Evolutionary conservation across 92 coral and sea anemone genomes (phyloP).

Genomic region (Phymanthus crucifer): DNA sequence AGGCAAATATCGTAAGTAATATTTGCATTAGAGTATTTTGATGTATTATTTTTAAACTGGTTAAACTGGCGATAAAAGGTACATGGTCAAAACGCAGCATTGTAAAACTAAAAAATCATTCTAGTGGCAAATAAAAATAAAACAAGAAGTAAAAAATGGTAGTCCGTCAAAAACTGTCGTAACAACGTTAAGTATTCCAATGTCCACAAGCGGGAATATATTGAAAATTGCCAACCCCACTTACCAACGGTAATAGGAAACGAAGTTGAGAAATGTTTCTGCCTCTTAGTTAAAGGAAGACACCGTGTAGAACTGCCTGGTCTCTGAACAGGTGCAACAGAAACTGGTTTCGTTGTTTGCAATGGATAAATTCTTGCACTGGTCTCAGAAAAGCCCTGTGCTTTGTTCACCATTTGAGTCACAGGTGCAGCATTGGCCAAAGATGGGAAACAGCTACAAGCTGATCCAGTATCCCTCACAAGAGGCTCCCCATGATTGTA

Average conservation of each 20-base stretch:
- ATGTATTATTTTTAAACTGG: no score
- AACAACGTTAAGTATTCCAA: no score
- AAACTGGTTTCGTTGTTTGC: background rate
- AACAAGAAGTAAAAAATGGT: no score
- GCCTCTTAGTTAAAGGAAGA: background rate
- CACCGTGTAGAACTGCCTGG: background rate
- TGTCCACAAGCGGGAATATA: no score
- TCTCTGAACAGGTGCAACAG: conserved; percentile 24
- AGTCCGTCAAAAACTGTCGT: background rate
- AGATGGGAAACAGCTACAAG: background rate
- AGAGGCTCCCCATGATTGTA: background rate
- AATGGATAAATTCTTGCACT: background rate
- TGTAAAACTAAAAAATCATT: no score
- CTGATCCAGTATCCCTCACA: background rate
- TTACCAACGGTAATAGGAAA: conserved; percentile 5
- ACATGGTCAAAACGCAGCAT: no score
- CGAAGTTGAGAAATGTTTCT: conserved; percentile 5
- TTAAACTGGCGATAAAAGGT: background rate
- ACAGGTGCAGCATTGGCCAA: background rate
- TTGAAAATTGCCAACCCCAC: no score
- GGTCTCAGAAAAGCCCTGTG: background rate
- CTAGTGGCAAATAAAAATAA: no score
- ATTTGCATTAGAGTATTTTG: background rate
- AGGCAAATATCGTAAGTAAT: background rate
- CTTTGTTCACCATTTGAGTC: background rate